These are phyloP conservation scores for Pogonognathellus flavescens DNA, from an alignment of 1,140 invertebrate genomes.

Conservation along the genomic window DNA sequence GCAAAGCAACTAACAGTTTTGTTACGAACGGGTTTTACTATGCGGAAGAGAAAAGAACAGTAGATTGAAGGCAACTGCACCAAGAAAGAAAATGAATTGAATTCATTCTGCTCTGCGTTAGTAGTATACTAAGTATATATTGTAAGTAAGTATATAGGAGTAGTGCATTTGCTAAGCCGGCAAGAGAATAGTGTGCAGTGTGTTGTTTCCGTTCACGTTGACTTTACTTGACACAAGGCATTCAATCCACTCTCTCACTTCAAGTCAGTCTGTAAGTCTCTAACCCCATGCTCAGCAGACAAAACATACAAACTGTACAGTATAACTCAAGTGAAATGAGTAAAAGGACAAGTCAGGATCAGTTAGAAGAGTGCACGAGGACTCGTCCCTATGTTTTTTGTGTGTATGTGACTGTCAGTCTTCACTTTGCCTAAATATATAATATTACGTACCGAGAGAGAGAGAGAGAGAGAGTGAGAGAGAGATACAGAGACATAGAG, in stretches of 20 bases:
- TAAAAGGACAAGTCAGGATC: not conserved
- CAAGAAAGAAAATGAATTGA: constrained; percentile 19
- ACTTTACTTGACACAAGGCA: constrained; percentile 19
- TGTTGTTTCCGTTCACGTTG: constrained; percentile 29
- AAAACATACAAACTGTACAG: not conserved
- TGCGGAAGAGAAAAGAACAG: not conserved
- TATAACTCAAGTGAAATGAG: not conserved
- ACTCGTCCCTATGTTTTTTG: not conserved
- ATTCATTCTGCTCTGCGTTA: not conserved
- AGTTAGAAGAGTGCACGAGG: not conserved
- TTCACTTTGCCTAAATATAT: not conserved
- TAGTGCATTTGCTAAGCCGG: not conserved
- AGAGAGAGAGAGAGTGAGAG: too few relatives aligned
- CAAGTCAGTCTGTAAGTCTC: not conserved
- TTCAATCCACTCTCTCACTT: not conserved
- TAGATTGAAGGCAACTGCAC: not conserved
- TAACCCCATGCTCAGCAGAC: not conserved
- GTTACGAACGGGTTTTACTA: too few relatives aligned
- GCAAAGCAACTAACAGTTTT: too few relatives aligned
- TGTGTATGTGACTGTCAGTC: not conserved
- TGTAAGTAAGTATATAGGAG: too few relatives aligned
- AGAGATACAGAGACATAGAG: too few relatives aligned
- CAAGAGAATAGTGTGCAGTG: constrained; percentile 5
- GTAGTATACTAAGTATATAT: not conserved
- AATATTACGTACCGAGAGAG: too few relatives aligned